phyloP scores from a whole-genome alignment of 2,797 vertebrate species.

The Hippoglossus hippoglossus region DNA sequence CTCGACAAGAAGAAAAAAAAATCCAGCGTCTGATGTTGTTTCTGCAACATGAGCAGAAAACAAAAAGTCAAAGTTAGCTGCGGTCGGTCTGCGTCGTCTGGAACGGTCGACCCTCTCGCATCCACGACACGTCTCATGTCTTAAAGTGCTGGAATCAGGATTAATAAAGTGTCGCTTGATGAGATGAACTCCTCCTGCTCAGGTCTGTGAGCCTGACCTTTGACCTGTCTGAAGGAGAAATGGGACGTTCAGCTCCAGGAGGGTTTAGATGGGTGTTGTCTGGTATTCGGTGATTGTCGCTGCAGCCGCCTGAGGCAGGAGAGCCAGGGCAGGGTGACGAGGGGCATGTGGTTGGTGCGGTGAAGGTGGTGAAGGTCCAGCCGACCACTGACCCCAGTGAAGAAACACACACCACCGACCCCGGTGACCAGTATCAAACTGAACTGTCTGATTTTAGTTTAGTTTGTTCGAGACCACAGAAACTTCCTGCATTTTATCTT shows the following conservation, averaged over 20 bases:
- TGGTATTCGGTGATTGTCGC: constrained; percentile 45
- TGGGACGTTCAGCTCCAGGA: constrained; percentile 19
- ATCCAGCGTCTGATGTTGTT: constrained; percentile 48
- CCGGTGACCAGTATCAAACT: constrained; percentile 6
- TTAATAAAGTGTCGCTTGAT: too few species aligned
- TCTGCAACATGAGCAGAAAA: constrained; percentile 54
- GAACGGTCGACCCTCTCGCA: constrained; percentile 25
- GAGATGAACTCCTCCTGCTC: too few species aligned
- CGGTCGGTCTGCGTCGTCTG: constrained; percentile 48
- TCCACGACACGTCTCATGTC: constrained; percentile 13
- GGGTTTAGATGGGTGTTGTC: constrained; percentile 62
- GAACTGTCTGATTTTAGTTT: constrained; percentile 8
- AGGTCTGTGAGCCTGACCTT: constrained; percentile 40
- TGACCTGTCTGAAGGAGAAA: constrained; percentile 36
- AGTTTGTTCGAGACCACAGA: background rate
- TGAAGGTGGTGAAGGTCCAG: constrained; percentile 10
- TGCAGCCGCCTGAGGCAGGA: constrained; percentile 30
- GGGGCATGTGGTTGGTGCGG: constrained; percentile 50
- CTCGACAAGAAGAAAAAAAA: constrained; percentile 13
- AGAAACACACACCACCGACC: background rate
- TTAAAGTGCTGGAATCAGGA: background rate
- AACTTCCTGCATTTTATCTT: background rate
- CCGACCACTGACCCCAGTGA: constrained; percentile 20
- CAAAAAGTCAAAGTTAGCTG: constrained; percentile 55
- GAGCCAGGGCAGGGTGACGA: constrained; percentile 19